phyloP scores from a whole-genome alignment of 2,888 invertebrate genomes.

The Tineola bisselliella region DNA sequence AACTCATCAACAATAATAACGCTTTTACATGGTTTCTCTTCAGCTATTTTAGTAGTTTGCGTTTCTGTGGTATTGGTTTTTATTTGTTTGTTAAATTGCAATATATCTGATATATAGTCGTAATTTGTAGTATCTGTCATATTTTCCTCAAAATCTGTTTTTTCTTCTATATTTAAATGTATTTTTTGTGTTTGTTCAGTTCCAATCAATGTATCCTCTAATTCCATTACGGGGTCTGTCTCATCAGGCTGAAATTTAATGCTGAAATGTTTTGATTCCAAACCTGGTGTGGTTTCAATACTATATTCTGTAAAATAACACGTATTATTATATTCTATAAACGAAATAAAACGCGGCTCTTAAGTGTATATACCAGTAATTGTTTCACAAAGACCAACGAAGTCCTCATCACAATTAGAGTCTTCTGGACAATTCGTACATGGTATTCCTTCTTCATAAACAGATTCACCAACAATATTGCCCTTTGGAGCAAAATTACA shows the following conservation, averaged over 20 bases:
- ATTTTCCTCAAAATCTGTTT: neutral
- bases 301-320: neutral
- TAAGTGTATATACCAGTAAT: neutral
- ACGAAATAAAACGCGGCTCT: neutral
- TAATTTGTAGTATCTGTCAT: neutral
- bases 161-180: neutral
- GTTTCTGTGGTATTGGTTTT: constrained; percentile 22
- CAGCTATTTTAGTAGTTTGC: constrained; percentile 22
- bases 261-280: neutral
- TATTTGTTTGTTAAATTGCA: neutral
- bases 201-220: constrained; percentile 17
- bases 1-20: constrained; percentile 42
- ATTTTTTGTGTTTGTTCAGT: neutral
- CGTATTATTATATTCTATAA: neutral
- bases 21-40: constrained; percentile 35
- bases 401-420: constrained; percentile 30
- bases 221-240: neutral
- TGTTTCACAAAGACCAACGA: constrained; percentile 31
- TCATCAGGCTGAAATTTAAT: too few species aligned
- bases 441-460: constrained; percentile 38
- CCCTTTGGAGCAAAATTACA: constrained; percentile 54
- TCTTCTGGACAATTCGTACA: constrained; percentile 38
- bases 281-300: neutral
- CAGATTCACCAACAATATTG: constrained; percentile 31
- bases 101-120: neutral